Evolutionary conservation across 2,888 invertebrate genomes (phyloP), one percentile per base, ranked within the genome.

Genomic region (Euclidia mi): DNA sequence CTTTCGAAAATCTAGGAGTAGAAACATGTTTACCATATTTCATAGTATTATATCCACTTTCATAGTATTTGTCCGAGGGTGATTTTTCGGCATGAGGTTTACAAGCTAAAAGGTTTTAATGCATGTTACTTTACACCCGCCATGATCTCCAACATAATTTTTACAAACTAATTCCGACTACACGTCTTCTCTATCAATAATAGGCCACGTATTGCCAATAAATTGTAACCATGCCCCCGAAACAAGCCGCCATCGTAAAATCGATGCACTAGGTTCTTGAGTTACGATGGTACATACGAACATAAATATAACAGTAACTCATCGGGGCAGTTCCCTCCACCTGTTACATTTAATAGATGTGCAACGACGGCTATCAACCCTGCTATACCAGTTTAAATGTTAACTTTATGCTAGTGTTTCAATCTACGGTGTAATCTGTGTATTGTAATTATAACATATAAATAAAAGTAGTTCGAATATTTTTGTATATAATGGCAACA

Each of bases 281-380:
- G 76, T 81, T 80, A 81, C 79, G 76, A 70, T 68, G 60, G 64
- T 72, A 80, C 83, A 82, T 73, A 79, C 81, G 81, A 69, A 81
- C 85, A 84, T 89, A 89, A 88, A 88, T 89, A 89, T 88, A 87
- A 87, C 89, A 84, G 87, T 92, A 88, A 87, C 86, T 91, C 90
- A 88, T 78, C 69, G 79, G 64, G 76, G 87, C 86, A 85, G 84
- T 92, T 88, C 75, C 76, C 65, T 80, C 82, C 92, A 92, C 92
- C 92, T 91, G 92, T 86, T 87, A 87, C 91, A 71, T 56, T 77
- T 87, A 86, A 90, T 89, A 88, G 88, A 89, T 88, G 88, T 81
- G 79, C 79, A 78, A 63, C 78, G 79, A 81, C 82, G 65, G 53
- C 57, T 58, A 64, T 68, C 65, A 62, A 53, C 14, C 41, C 25